Evolutionary conservation across 2,797 vertebrate genomes (phyloP).

Genomic region (Menidia menidia): DNA sequence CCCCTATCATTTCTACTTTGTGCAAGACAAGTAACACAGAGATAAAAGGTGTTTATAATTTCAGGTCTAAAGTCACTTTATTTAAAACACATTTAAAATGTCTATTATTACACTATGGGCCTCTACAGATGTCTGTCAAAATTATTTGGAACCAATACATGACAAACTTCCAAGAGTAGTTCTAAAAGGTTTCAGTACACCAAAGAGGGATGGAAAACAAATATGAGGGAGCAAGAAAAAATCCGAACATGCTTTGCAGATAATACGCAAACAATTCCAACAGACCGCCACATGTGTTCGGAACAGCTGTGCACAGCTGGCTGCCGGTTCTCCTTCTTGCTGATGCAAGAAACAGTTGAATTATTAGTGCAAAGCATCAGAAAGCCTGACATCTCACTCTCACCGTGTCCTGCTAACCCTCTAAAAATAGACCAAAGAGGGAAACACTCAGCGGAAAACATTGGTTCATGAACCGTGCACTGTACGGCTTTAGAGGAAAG

Average conservation of each 20-base stretch:
- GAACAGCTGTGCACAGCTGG: slow-evolving; percentile 40
- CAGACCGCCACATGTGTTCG: slow-evolving; percentile 15
- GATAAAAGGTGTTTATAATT: too few species aligned
- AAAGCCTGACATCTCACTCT: slow-evolving; percentile 37
- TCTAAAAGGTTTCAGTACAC: background rate
- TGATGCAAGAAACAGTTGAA: slow-evolving; percentile 52
- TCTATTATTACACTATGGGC: background rate
- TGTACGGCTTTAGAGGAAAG: slow-evolving; percentile 12
- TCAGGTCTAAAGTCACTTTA: background rate
- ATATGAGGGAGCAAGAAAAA: background rate
- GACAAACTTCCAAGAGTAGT: background rate
- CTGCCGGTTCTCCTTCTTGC: slow-evolving; percentile 42
- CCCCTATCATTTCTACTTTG: background rate
- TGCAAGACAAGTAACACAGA: too few species aligned
- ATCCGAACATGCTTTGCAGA: slow-evolving; percentile 25
- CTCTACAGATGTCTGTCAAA: background rate
- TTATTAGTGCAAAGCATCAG: slow-evolving; percentile 64
- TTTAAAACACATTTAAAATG: background rate
- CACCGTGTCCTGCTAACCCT: slow-evolving; percentile 31
- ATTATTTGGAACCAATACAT: background rate
- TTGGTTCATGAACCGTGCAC: slow-evolving; percentile 2
- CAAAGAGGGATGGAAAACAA: background rate
- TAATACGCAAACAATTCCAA: slow-evolving; percentile 31
- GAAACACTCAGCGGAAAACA: slow-evolving; percentile 3
- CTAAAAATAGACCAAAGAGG: slow-evolving; percentile 59